Base-by-base conservation (phyloP, 2,888 invertebrate species). In the Hemicrepidius hirtus region DNA sequence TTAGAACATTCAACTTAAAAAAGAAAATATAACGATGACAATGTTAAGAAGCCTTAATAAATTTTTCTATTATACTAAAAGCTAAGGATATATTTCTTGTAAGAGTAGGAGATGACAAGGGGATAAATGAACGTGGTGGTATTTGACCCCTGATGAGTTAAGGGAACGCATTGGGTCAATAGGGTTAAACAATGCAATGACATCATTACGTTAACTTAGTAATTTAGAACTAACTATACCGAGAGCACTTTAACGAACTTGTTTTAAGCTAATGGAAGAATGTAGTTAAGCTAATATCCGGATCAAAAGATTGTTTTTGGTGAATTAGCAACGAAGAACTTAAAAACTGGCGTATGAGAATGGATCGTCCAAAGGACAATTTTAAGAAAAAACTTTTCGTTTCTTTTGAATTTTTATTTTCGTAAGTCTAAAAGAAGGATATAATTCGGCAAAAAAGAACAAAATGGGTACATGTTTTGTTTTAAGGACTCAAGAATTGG, bases 101-200 rank as follows among this genome's bases (percentile, higher is more conserved):
- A 32, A 46, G 20, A 5, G 4, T 5, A 44, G 20, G 16, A 1
- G 5, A 53, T 7, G 41, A 21, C 40, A n/a, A 44, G n/a, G 41
- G 44, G 24, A 46, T 37, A 60, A 21, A 60, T 60, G 20, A 13
- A 60, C 46, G 46, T 49, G 49, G 35, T 40, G 24, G 7, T 55
- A 24, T 21, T 35, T 67, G 59, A 57, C 41, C 57, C 13, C 13
- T 12, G 41, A 41, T 18, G 28, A 57, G 16, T 59, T 46, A 20
- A 28, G 55, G 46, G 49, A 60, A 60, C 57, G 50, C 32, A 13
- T 6, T 62, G 49, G 70, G 64, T 70, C 64, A 59, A 59, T 12
- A 46, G 49, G 59, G 70, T 65, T 65, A 65, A 70, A 57, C 49
- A 70, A 57, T 46, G 18, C 46, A 67, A 70, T 70, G 65, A 68